Evolutionary conservation across 2,113 vertebrate species (phyloP).

Genomic region (Clarias batrachus): DNA sequence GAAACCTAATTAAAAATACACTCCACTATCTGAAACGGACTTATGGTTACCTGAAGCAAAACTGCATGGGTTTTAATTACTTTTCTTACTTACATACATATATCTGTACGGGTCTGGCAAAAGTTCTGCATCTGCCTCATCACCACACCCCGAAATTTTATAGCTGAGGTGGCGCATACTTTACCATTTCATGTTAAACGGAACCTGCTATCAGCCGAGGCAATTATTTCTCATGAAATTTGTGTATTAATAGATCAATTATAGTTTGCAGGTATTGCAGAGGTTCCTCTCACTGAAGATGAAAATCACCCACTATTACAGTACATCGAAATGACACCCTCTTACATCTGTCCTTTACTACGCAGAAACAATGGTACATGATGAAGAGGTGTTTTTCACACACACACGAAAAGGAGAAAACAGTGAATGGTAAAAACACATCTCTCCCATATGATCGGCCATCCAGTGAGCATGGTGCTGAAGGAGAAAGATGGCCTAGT

Average conservation of each 20-base stretch:
- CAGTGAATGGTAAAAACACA: slow-evolving; percentile 60
- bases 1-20: slow-evolving; percentile 28
- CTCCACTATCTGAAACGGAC: not conserved
- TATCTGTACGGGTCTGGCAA: not conserved
- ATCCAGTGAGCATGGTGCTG: slow-evolving; percentile 7
- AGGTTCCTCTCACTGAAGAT: slow-evolving; percentile 55
- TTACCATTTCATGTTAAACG: not conserved
- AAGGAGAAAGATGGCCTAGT: slow-evolving; percentile 20
- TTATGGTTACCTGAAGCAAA: not conserved
- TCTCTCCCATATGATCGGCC: slow-evolving; percentile 46
- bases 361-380: not conserved
- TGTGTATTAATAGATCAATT: slow-evolving; percentile 49
- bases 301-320: slow-evolving; percentile 58
- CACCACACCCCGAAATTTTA: slow-evolving; percentile 15
- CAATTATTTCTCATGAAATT: slow-evolving; percentile 59
- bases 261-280: slow-evolving; percentile 20
- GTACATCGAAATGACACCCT: slow-evolving; percentile 54
- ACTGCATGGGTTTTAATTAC: not conserved
- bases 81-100: not conserved
- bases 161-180: slow-evolving; percentile 16
- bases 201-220: slow-evolving; percentile 9
- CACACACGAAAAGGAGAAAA: slow-evolving; percentile 64
- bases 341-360: slow-evolving; percentile 51
- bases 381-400: slow-evolving; percentile 59
- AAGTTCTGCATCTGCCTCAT: not conserved